Conservation (phyloP, 2,797 vertebrate species). For the Graptemys geographica region DNA sequence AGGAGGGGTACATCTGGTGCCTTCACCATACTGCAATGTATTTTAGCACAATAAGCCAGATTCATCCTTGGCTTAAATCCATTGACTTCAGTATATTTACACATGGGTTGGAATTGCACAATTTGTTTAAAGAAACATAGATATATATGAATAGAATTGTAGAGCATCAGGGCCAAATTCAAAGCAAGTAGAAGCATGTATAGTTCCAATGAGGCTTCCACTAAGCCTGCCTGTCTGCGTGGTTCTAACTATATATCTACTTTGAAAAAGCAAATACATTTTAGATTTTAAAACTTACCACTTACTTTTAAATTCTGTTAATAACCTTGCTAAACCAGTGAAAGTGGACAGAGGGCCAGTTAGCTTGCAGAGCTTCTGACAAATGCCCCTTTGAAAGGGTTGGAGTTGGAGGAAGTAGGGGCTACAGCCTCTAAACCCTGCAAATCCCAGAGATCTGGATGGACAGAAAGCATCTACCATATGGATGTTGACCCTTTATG, state of each 20-base stretch:
- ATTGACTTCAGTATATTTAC: background rate
- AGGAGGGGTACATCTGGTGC: background rate
- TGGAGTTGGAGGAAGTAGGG: background rate
- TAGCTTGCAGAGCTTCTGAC: background rate
- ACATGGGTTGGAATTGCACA: rapidly evolving
- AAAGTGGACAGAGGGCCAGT: background rate
- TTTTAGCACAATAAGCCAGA: background rate
- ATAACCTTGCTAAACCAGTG: background rate
- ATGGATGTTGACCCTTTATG: background rate
- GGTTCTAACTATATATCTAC: background rate
- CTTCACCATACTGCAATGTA: background rate
- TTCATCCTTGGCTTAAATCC: background rate
- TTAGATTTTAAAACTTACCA: background rate
- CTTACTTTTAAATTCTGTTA: background rate
- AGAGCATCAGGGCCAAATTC: background rate
- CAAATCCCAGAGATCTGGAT: background rate
- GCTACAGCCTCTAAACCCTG: background rate
- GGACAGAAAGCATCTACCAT: background rate
- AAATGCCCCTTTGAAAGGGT: background rate
- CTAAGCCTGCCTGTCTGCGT: background rate
- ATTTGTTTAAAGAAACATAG: background rate
- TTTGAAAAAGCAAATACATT: background rate
- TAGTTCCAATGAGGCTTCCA: background rate
- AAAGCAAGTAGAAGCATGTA: background rate
- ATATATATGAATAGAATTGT: background rate